Evolutionary conservation across 2,888 invertebrate species (phyloP), one percentile per base, ranked within the genome.

Genomic region (Yponomeuta plumbellus): DNA sequence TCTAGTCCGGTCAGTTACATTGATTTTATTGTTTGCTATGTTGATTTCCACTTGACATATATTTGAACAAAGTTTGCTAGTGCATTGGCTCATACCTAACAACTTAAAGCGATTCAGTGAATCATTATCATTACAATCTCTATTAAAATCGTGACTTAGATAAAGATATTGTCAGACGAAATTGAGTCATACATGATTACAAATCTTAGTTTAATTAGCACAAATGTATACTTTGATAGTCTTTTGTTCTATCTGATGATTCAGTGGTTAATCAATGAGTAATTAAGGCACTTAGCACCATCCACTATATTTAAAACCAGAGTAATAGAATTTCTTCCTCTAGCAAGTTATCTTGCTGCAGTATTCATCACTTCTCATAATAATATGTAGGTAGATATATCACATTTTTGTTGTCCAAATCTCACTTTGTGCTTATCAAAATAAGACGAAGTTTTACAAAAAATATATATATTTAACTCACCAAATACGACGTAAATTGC

Each of bases 31-130:
- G 59, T 59, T 59, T 22, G 59, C 10, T 2, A 11, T 59, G 23
- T 20, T 4, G 11, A 67, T 61, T 62, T 65, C 62, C 67, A 52
- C 17, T 52, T 52, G 44, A 52, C 44, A 17, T 17, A 13, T 17
- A 5, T 52, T 17, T 52, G 44, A 17, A 52, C 13, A 52, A 11
- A 13, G 44, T 17, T 52, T 17, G 17, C 44, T 17, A 52, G 17
- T 52, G 44, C 17, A 52, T 17, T 52, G 8, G 5, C 34, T 34
- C 34, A 17, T 13, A 17, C 17, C 17, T 52, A 17, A 52, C 44
- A 17, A 0, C 44, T 52, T 17, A 17, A 52, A 6, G 5, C 8
- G 44, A 52, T 17, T 11, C 44, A 44, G 44, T 26, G 10, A 44
- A 44, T 44, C 44, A 44, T 44, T 44, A 44, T 5, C 2, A 44